Evolutionary conservation across 1,140 invertebrate genomes (phyloP), one percentile per base, ranked within the genome.

Genomic region (Bemisia tabaci): DNA sequence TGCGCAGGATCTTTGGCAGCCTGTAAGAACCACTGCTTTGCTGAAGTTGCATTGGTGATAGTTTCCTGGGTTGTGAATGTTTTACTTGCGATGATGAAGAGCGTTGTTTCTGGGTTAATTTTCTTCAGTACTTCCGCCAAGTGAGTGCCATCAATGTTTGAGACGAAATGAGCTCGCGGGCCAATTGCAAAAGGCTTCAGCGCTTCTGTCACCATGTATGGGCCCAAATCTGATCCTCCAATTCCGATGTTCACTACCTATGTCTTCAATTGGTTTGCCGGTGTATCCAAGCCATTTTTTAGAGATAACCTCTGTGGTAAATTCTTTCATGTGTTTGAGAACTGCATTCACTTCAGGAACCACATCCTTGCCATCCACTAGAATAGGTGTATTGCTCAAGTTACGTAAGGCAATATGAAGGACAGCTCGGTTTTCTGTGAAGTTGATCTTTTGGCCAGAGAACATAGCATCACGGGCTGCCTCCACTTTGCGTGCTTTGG

Each of bases 231-330:
- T 5, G 97, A 99, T 26, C 97, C 97, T 64, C 97, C 97, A 75
- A 99, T 99, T 64, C 97, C 97, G 82, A 99, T 99, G 77, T 99
- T 99, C 26, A 99, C 91, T n/a, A n/a, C n/a, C n/a, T 62, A 99
- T 92, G 83, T 99, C 96, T 67, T 92, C 95, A 62, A 99, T 98
- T 66, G 87, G 76, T 79, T 98, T 94, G 12, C 95, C 95, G 2
- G 94, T 95, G 76, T 91, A 97, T 33, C 95, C 91, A 74, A 84
- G 84, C 91, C 91, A 94, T 70, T 82, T 70, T 61, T 89, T 88
- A 25, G 76, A 80, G 68, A 87, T 82, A 1, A 93, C 81, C 75
- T 89, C 81, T 67, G 88, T 81, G 25, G 86, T 86, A 76, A 99
- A 99, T 72, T 88, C 83, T 78, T 97, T 92, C 92, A 99, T 99